phyloP scores from a whole-genome alignment of 1,140 invertebrate genomes.

The Drosophila kanapiae region DNA sequence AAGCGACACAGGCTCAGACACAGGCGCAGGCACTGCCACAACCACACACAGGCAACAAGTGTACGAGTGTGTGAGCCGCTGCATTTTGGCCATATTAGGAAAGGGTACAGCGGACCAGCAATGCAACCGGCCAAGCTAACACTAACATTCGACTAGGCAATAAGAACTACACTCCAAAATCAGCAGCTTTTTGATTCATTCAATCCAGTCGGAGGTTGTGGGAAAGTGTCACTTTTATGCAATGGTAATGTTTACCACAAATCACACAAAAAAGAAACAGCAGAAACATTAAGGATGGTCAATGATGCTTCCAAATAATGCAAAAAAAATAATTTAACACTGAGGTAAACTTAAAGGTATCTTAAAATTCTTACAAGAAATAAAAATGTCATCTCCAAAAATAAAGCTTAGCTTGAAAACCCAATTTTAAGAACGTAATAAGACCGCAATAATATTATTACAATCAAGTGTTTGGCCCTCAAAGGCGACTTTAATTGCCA shows the following conservation, averaged over 20 bases:
- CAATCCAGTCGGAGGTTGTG: constrained; percentile 52
- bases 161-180: constrained; percentile 68
- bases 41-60: constrained; percentile 48
- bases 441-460: constrained; percentile 31
- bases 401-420: neutral
- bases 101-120: constrained; percentile 76
- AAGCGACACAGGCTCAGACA: constrained; percentile 43
- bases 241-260: neutral
- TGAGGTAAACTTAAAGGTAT: neutral
- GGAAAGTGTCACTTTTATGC: constrained; percentile 63
- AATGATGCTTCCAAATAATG: neutral
- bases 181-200: constrained; percentile 66
- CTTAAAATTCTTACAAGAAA: neutral
- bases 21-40: constrained; percentile 3
- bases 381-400: neutral
- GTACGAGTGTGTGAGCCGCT: constrained; percentile 56
- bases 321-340: neutral
- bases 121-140: constrained; percentile 41
- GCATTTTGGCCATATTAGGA: constrained; percentile 73
- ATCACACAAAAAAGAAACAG: neutral
- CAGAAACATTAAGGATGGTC: no score
- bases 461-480: constrained; percentile 27
- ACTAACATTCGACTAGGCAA: constrained; percentile 59
- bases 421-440: constrained; percentile 2
- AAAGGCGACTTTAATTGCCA: constrained; percentile 29